phyloP scores from a whole-genome alignment of 2,797 vertebrate genomes.

The Bovichtus diacanthus region DNA sequence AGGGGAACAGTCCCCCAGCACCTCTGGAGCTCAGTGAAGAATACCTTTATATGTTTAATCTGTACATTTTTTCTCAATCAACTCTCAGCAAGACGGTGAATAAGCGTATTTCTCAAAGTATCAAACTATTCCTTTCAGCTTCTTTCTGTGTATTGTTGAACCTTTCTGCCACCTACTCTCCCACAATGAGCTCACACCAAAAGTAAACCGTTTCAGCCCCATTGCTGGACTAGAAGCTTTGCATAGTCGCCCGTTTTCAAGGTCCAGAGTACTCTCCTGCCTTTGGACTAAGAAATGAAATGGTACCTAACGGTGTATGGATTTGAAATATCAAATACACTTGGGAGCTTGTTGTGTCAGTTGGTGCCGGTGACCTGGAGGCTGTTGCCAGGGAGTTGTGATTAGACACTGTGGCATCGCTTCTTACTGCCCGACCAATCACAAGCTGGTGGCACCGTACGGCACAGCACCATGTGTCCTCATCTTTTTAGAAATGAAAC shows the following conservation, averaged over 20 bases:
- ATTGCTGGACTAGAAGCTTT: slow-evolving; percentile 1
- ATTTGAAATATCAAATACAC: slow-evolving; percentile 89
- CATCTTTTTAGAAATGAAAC: slow-evolving; percentile 46
- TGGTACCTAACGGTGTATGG: slow-evolving; percentile 85
- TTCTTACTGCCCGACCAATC: slow-evolving; percentile 53
- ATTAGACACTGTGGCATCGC: slow-evolving; percentile 48
- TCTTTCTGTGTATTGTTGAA: neutral
- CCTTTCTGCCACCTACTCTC: neutral
- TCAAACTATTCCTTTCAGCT: neutral
- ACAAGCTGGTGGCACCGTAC: slow-evolving; percentile 33
- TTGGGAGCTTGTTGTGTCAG: slow-evolving; percentile 70
- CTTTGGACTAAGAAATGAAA: slow-evolving; percentile 79
- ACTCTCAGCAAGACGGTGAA: neutral
- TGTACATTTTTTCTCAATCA: neutral
- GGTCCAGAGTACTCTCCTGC: slow-evolving; percentile 32
- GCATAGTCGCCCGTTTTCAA: neutral
- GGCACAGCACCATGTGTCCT: slow-evolving; percentile 55
- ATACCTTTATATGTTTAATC: neutral
- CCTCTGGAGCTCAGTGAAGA: neutral
- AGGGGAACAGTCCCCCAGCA: neutral
- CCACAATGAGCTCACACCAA: slow-evolving; percentile 9
- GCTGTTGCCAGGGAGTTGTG: slow-evolving; percentile 57
- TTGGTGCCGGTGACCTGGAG: slow-evolving; percentile 46
- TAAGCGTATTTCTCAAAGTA: neutral
- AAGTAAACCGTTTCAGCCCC: slow-evolving; percentile 1